Evolutionary conservation across 2,113 vertebrate species (phyloP).

Genomic region (Ifrita kowaldi): DNA sequence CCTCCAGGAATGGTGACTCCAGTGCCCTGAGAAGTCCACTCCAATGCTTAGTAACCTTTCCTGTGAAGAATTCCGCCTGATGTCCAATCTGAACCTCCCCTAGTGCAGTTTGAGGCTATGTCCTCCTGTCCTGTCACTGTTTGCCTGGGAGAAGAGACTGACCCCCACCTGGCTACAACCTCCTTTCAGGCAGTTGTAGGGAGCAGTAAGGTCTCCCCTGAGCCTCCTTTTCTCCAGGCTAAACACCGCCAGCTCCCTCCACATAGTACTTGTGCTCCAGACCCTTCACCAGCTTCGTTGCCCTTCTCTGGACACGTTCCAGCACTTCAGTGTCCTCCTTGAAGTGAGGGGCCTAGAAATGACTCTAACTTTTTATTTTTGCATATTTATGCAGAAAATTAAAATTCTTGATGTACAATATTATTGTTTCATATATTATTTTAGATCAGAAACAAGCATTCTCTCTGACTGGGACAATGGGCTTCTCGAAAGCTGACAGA

Average conservation of each 20-base stretch:
- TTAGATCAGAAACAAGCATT: background rate
- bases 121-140: too few relatives aligned
- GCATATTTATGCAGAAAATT: background rate
- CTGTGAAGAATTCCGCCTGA: background rate
- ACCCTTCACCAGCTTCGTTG: background rate
- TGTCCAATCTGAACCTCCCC: background rate
- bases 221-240: background rate
- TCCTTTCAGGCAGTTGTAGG: background rate
- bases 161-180: rapidly evolving
- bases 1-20: background rate
- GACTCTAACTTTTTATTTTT: background rate
- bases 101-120: background rate
- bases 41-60: background rate
- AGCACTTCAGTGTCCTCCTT: background rate
- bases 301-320: background rate
- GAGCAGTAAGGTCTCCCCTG: background rate
- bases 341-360: background rate
- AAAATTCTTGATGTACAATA: background rate
- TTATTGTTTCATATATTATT: background rate
- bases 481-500: background rate
- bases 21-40: background rate
- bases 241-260: background rate
- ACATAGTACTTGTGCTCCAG: background rate
- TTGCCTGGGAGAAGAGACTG: background rate
- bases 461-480: background rate